Base-by-base conservation (phyloP, 2,113 vertebrate species). In the Talpa occidentalis region DNA sequence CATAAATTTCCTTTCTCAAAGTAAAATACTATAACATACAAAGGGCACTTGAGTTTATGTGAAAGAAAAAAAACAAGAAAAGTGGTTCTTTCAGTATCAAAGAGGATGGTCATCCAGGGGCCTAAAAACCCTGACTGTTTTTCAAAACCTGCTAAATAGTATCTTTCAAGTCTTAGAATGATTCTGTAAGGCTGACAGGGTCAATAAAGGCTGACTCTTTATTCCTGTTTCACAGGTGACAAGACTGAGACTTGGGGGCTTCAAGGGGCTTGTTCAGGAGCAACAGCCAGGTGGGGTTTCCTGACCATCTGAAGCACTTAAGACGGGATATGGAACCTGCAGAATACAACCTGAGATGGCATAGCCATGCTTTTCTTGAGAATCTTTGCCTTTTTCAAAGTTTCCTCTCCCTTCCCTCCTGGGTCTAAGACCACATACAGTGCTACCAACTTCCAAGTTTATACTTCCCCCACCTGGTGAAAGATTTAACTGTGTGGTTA, bases 51-150 rank as follows among this genome's bases (percentile, higher is more conserved):
- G 74, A 76, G 54, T 92, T 94, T 88, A 82, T 40, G 35, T 37
- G 52, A 94, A 94, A 94, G 47, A 90, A 97, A 95, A 66, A 66
- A 85, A 89, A 76, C 22, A 83, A 70, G 74, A 83, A 79, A 90
- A 91, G 26, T 66, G 49, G 42, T 91, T 88, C 67, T 93, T 96
- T 95, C 62, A 70, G 37, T 72, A 95, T 88, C 82, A 84, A 87
- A 91, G 56, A 94, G 32, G 76, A 90, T 78, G 88, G 73, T 78
- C 69, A 59, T 82, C 92, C 22, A 22, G 64, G 52, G 82, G 8
- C 28, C 62, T 79, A 52, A 86, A 95, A 86, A 76, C 40, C 54
- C 74, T 52, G 59, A 40, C 64, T 0, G 3, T 12, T 66, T 84
- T 95, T 88, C 73, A 76, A 87, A 94, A 81, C 40, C 79, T 94